Conservation (phyloP, 2,888 invertebrate genomes). For the Escarpia spicata region DNA sequence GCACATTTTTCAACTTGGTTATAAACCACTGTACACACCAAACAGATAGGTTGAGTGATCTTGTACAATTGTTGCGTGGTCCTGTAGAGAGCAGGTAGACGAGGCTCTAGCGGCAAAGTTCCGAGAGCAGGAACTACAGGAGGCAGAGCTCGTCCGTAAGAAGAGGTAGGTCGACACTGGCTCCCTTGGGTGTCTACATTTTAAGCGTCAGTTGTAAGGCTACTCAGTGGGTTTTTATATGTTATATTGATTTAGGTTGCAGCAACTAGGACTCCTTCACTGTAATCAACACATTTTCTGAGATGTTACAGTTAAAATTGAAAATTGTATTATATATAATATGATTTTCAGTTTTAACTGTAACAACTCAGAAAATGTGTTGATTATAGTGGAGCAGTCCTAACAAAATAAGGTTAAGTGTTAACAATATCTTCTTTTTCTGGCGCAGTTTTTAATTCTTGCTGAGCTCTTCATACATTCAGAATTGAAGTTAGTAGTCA, state of each 20-base stretch:
- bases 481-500: too few species aligned
- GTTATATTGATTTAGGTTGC: too few species aligned
- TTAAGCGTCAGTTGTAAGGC: not conserved
- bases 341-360: not conserved
- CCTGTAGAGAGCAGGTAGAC: not conserved
- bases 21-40: too few species aligned
- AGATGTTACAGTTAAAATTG: not conserved
- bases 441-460: too few species aligned
- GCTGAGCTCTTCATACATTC: too few species aligned
- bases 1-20: too few species aligned
- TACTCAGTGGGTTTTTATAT: too few species aligned
- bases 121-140: not conserved
- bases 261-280: not conserved
- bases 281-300: not conserved
- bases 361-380: not conserved
- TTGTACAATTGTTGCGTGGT: not conserved
- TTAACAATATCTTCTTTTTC: too few species aligned
- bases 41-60: not conserved
- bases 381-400: not conserved
- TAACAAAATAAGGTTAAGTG: not conserved
- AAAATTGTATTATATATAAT: not conserved
- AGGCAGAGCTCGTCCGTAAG: not conserved
- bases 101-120: conserved; percentile 1
- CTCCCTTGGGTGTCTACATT: not conserved
- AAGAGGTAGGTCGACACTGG: not conserved